Evolutionary conservation across 2,888 invertebrate genomes (phyloP).

Genomic region (Drosophila anceps): DNA sequence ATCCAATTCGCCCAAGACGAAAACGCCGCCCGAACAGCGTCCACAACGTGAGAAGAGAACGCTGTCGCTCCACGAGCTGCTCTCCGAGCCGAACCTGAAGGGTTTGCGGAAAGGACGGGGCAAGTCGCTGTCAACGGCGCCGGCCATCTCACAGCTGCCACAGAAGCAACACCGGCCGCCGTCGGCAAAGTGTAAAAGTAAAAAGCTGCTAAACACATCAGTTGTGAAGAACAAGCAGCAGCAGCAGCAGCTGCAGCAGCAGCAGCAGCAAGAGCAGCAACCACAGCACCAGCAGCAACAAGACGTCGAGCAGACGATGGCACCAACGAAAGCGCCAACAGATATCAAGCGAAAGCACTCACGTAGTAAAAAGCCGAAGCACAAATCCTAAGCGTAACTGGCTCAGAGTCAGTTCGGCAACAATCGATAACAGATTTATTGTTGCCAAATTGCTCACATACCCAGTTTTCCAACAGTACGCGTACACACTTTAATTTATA

Average conservation of each 20-base stretch:
- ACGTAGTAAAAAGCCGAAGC: conserved; percentile 5
- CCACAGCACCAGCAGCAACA: background rate
- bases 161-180: too few species aligned
- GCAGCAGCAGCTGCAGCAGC: background rate
- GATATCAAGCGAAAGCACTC: conserved; percentile 3
- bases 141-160: background rate
- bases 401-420: background rate
- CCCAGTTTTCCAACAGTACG: too few species aligned
- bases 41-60: conserved; percentile 9
- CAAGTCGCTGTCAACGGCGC: background rate
- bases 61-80: conserved; percentile 13
- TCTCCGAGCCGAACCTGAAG: conserved; percentile 15
- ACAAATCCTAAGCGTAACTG: conserved; percentile 4
- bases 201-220: background rate
- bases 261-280: background rate
- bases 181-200: conserved; percentile 9
- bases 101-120: background rate
- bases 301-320: background rate
- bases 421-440: too few species aligned
- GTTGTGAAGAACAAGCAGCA: conserved; percentile 1
- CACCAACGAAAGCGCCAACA: background rate
- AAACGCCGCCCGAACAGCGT: conserved; percentile 17
- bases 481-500: too few species aligned
- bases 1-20: background rate
- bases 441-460: too few species aligned